Evolutionary conservation across 1,140 invertebrate species (phyloP), one percentile per base, ranked within the genome.

Genomic region (Cyrtorhinus lividipennis): DNA sequence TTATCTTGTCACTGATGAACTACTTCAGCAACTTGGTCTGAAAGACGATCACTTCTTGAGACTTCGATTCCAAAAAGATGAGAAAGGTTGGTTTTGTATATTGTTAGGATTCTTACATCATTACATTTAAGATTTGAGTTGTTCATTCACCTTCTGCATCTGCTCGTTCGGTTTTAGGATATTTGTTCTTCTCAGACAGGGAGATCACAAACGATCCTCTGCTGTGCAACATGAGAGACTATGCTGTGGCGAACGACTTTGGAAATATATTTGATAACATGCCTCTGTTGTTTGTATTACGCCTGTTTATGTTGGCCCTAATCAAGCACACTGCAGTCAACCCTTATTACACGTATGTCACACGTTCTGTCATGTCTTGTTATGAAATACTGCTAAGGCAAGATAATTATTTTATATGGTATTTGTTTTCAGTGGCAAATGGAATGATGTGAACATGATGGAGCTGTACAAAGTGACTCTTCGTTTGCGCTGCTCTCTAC

Each of bases 261-360:
- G 62, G 44, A 38, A 63, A 62, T 63, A 53, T 65, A 25, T 61
- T 65, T 25, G 74, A 78, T 63, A 75, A 77, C 45, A 69, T 69
- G 15, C 66, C 79, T 22, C 66, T 81, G 30, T 78, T 81, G 27
- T 70, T 71, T 13, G 73, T 80, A 8, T 73, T 77, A 1, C 69
- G 77, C 61, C 74, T 79, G 62, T 73, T 79, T 62, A 67, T 83
- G 23, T 73, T 79, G n/a, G 74, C 75, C 8, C 67, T 80, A 15
- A 67, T 83, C 2, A 80, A 79, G 67, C 79, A 82, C 61, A 77
- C 76, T 18, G 77, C 77, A 12, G 67, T 77, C 3, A 65, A 65
- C 26, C 64, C 64, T 56, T 63, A 56, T 44, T 46, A 23, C 23
- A 65, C 24, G 64, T 65, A 24, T 44, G 24, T 64, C 15, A 57